Base-by-base conservation (phyloP, 2,888 invertebrate species). In the Siphlonurus alternatus region DNA sequence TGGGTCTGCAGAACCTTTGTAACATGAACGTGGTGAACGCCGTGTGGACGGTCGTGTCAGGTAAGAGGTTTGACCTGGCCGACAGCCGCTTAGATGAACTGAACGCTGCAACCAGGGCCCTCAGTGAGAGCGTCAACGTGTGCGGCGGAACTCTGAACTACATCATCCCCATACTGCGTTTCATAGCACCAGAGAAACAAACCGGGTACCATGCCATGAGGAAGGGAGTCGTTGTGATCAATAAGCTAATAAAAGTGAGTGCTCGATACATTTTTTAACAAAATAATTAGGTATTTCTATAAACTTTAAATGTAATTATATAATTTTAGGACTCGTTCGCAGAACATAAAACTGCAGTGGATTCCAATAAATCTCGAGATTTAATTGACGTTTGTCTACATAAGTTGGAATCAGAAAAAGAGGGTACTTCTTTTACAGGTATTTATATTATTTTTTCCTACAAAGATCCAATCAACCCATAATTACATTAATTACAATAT, bases 141-240 rank as follows among this genome's bases (percentile, higher is more conserved):
- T 80, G 84, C 2, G 88, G 88, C 1, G 87, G 88, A 0, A 71
- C 85, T 65, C 72, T 88, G 7, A 86, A 86, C 68, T 83, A 85
- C 68, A 75, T n/a, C n/a, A n/a, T 85, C 71, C 87, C 89, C 0
- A 83, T 85, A 74, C 73, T 86, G 64, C 77, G 88, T 64, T 83
- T 79, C 70, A 68, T 88, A 5, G 80, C 83, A 2, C 88, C 88
- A 0, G 76, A 81, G 65, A n/a, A n/a, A n/a, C 70, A 77, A 23
- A 82, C 81, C 63, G 87, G 87, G 0, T 88, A 85, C 72, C 77
- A 77, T 1, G 73, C 80, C 15, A 76, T 84, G 22, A 74, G 76
- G 62, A 74, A 74, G 5, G 77, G 81, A 25, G 78, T 83, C 64
- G 67, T 74, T 19, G 79, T 80, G 67, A 75, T 86, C 65, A 80